Base-by-base conservation (phyloP, 2,888 invertebrate genomes). In the Andrena marginata region DNA sequence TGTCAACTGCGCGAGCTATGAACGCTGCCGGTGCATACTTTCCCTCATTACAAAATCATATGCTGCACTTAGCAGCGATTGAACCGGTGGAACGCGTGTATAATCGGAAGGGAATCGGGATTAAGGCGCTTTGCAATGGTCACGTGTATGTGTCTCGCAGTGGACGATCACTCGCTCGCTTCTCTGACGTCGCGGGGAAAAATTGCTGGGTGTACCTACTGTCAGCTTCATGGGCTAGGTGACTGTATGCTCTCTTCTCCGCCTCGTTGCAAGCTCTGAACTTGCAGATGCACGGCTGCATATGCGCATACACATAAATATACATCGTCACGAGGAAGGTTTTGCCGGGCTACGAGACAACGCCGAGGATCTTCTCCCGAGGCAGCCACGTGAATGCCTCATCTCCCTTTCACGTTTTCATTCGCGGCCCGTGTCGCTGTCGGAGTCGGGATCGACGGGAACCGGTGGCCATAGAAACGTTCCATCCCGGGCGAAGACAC, bases 11-110 rank as follows among this genome's bases (percentile, higher is more conserved):
- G 54, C n/a, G 48, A 26, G 63, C 33, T 60, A 10, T 42, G 60
- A 59, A 48, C 48, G 33, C 60, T 23, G 26, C 29, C 42, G 8
- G 68, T 49, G 49, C 65, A 48, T 59, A 72, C 82, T 73, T 86
- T 86, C 85, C 74, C 85, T 80, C 59, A 51, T 87, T 85, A 62
- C 82, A 78, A 87, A 85, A 87, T 70, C 75, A 56, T 59, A 65
- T 16, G n/a, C 62, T 3, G 62, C 59, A 64, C 80, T 86, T 87
- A 68, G 75, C 75, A 82, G 76, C 31, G 63, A 23, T 29, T 62
- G 67, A 76, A 51, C 62, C 68, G 48, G 10, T 68, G 78, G 65
- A 84, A 77, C 71, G 80, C 59, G 13, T 63, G 59, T 33, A 16
- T 16, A 35, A 54, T 64, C 51, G 5, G 10, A n/a, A 49, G 29